Conservation (phyloP, 2,797 vertebrate species). For the Odontamblyopus rebecca region DNA sequence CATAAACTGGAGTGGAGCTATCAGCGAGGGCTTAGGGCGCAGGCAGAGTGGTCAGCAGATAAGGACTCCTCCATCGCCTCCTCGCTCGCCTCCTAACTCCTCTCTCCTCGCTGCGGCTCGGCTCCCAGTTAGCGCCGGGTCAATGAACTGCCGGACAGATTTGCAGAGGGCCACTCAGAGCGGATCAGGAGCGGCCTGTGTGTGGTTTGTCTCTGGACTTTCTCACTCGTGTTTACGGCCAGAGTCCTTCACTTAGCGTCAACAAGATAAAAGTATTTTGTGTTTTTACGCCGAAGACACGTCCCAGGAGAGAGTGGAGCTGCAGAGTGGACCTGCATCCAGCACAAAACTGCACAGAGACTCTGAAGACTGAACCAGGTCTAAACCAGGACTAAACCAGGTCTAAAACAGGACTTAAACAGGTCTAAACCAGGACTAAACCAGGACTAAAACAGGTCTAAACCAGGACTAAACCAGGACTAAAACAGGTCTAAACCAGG, state of each 20-base stretch:
- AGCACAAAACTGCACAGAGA: too few species aligned
- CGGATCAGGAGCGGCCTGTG: constrained; percentile 33
- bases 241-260: constrained; percentile 29
- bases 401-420: too few species aligned
- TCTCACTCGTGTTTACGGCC: constrained; percentile 53
- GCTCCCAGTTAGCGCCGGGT: constrained; percentile 72
- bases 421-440: too few species aligned
- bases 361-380: too few species aligned
- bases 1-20: constrained; percentile 45
- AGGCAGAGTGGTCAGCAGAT: constrained; percentile 60
- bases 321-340: too few species aligned
- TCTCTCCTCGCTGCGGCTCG: constrained; percentile 46
- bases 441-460: too few species aligned
- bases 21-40: constrained; percentile 47
- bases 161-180: constrained; percentile 73
- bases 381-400: too few species aligned
- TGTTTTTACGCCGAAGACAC: not conserved
- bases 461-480: too few species aligned
- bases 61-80: constrained; percentile 45
- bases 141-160: constrained; percentile 77
- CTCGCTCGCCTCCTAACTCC: constrained; percentile 41
- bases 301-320: too few species aligned
- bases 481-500: too few species aligned
- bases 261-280: not conserved
- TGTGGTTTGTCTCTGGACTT: constrained; percentile 49